Evolutionary conservation across 2,113 vertebrate genomes (phyloP), one percentile per base, ranked within the genome.

Genomic region (Gadus chalcogrammus): DNA sequence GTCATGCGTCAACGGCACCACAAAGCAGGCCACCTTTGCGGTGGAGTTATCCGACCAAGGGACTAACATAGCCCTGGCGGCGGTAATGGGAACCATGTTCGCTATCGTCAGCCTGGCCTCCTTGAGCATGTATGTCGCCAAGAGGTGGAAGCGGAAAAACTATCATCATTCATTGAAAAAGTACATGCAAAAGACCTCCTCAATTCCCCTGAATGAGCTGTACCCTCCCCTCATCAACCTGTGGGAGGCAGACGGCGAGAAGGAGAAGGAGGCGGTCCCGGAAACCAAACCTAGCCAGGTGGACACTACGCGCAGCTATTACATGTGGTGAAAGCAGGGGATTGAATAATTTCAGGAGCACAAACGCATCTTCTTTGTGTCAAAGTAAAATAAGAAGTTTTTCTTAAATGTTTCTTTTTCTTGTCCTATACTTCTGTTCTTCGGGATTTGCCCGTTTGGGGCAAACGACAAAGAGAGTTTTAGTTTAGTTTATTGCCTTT

Each of bases 151-250:
- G 87, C 94, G 96, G 27, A 98, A 98, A 91, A 99, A 98, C 87
- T 99, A 98, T 84, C 95, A 98, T 80, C 97, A 98, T 64, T 99
- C 97, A 0, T 77, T 99, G 48, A 99, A 99, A 88, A 98, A 99
- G 86, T 99, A 99, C 91, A 98, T 99, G 97, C 96, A 98, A 90
- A 99, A 98, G 87, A 99, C 96, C 64, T 99, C 97, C 0, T 98
- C 97, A 0, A 98, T 99, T 83, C 97, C 97, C 0, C 85, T 99
- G 53, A 99, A 99, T 0, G 97, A 99, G 91, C 90, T 99, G 64
- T 99, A 99, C 83, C 97, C 97, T 1, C 97, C 97, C 0, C 96
- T 99, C 72, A 99, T 99, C 84, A 99, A 97, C 87, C 91, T 99
- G 85, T 99, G 97, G 97, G 97, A 99, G 83, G 94, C 92, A 0